A percentile compares a stretch with the other conserved stretches of the same genome.
These are phyloP conservation scores for Temnothorax unifasciatus DNA, from an alignment of 2,888 invertebrate genomes.

Conservation along the genomic window DNA sequence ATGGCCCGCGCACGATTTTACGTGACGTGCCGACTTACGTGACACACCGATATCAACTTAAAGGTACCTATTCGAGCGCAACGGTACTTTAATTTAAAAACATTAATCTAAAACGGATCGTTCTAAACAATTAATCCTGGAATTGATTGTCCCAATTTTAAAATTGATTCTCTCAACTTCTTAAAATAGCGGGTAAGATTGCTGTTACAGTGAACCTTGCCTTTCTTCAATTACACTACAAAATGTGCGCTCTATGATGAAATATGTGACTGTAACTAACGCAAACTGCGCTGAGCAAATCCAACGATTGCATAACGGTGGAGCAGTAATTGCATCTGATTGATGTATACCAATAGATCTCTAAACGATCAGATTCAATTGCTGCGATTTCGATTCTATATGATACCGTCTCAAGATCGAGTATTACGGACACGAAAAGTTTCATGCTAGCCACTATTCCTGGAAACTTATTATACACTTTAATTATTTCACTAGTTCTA, in stretches of 20 bases:
- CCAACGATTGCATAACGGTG: slow-evolving; percentile 45
- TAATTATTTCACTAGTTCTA: background rate
- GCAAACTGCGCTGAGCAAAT: slow-evolving; percentile 39
- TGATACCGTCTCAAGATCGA: slow-evolving; percentile 24
- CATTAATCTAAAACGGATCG: background rate
- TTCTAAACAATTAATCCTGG: background rate
- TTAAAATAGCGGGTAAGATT: slow-evolving; percentile 17
- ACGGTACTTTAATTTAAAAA: background rate
- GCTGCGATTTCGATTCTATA: slow-evolving; percentile 24
- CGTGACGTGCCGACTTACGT: background rate
- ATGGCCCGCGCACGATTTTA: background rate
- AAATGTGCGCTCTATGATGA: slow-evolving; percentile 34
- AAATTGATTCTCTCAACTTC: background rate
- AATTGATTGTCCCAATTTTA: slow-evolving; percentile 17
- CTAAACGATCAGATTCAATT: slow-evolving; percentile 43
- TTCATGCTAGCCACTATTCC: background rate
- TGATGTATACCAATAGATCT: slow-evolving; percentile 53
- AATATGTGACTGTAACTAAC: slow-evolving; percentile 38
- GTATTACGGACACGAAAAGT: background rate
- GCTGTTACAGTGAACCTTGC: background rate
- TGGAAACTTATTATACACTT: background rate
- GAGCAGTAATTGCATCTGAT: slow-evolving; percentile 44
- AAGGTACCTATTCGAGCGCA: background rate
- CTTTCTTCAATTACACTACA: slow-evolving; percentile 32
- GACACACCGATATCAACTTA: background rate